Evolutionary conservation across 2,888 invertebrate genomes (phyloP).

Genomic region (Eilema griseolum): DNA sequence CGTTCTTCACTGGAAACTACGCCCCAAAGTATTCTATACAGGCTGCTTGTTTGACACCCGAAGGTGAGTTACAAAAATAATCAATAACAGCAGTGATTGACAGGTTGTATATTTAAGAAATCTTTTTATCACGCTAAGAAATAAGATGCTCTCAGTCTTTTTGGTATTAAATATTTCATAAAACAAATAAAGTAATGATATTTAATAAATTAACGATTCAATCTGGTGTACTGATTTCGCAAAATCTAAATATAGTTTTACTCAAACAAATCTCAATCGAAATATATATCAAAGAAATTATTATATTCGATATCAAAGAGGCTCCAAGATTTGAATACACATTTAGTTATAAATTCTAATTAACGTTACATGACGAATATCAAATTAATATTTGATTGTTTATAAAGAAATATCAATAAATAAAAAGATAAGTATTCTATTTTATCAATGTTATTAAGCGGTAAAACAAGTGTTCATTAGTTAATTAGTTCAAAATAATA

Average conservation of each 20-base stretch:
- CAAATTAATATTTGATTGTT: neutral
- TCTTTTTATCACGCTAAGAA: too few relatives aligned
- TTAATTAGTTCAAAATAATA: neutral
- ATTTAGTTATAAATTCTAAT: neutral
- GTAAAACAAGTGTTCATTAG: neutral
- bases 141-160: neutral
- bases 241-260: neutral
- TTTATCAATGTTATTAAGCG: neutral
- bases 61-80: slow-evolving; percentile 70
- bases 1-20: slow-evolving; percentile 89
- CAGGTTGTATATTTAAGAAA: neutral
- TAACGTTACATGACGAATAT: neutral
- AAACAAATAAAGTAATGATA: neutral
- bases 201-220: neutral
- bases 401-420: neutral
- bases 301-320: neutral
- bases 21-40: slow-evolving; percentile 88
- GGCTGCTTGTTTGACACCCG: slow-evolving; percentile 81
- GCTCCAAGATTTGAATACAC: neutral
- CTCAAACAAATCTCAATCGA: neutral
- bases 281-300: neutral
- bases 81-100: neutral
- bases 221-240: neutral
- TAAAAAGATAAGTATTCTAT: neutral
- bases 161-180: neutral